Evolutionary conservation across 2,797 vertebrate species (phyloP).

Genomic region (Notolabrus celidotus): DNA sequence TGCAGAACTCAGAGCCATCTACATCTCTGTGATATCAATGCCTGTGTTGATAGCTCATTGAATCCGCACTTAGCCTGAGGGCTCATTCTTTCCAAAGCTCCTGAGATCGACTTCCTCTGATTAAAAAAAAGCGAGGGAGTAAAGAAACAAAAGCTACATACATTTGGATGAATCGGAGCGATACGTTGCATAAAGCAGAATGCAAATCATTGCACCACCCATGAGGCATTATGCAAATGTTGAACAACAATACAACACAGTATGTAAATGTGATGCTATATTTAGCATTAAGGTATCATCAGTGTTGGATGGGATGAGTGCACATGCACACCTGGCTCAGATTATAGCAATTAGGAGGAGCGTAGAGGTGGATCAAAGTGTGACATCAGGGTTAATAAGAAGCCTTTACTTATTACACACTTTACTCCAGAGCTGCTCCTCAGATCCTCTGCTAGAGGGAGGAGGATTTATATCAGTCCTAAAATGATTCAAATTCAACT

Average conservation of each 20-base stretch:
- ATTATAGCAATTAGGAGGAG: background rate
- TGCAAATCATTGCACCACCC: slow-evolving; percentile 33
- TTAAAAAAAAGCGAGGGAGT: too few species aligned
- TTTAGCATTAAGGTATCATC: slow-evolving; percentile 23
- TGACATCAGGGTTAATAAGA: slow-evolving; percentile 2
- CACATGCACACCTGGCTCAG: background rate
- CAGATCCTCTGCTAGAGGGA: background rate
- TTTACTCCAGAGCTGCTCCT: background rate
- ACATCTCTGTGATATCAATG: too few species aligned
- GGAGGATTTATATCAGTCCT: background rate
- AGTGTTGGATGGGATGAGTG: slow-evolving; percentile 10
- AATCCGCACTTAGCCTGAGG: too few species aligned
- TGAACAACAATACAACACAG: slow-evolving; percentile 32
- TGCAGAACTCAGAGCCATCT: too few species aligned
- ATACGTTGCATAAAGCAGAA: slow-evolving; percentile 11
- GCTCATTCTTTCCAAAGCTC: too few species aligned
- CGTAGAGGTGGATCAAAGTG: background rate
- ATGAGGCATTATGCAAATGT: slow-evolving; percentile 41
- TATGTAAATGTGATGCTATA: slow-evolving; percentile 43
- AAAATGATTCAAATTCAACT: background rate
- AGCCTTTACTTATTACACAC: background rate
- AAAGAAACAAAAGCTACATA: too few species aligned
- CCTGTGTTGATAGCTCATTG: too few species aligned
- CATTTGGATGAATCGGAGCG: background rate
- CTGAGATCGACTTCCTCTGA: too few species aligned